These are phyloP conservation scores for Callocephalon fimbriatum DNA, from an alignment of 2,113 vertebrate genomes.

Conservation along the genomic window DNA sequence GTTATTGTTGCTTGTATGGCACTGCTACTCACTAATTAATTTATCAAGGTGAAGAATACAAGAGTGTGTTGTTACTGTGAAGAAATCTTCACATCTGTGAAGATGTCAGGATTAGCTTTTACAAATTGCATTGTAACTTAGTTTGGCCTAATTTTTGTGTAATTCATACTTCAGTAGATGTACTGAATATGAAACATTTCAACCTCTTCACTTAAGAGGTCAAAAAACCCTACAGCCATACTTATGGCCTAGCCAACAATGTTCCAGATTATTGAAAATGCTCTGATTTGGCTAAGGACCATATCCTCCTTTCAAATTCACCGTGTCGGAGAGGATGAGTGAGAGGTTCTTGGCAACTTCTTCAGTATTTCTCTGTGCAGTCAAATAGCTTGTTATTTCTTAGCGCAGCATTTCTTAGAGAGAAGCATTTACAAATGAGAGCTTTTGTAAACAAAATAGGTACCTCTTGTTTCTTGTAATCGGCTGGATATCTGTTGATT, in stretches of 20 bases:
- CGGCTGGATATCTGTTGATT: neutral
- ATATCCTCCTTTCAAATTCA: neutral
- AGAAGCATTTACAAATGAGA: neutral
- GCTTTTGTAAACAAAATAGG: neutral
- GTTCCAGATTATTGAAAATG: neutral
- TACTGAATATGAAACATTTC: neutral
- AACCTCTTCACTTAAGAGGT: neutral
- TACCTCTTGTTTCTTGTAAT: neutral
- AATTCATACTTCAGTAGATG: neutral
- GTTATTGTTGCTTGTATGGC: neutral
- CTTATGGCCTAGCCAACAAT: neutral
- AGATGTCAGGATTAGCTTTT: neutral
- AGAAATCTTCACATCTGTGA: neutral
- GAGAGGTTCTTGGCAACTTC: neutral
- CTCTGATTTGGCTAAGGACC: neutral
- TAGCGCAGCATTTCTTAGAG: neutral
- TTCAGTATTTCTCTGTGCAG: neutral
- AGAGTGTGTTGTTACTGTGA: neutral
- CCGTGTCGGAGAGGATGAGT: accelerated
- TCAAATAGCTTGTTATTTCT: neutral
- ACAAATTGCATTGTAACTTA: neutral
- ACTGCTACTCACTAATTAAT: neutral
- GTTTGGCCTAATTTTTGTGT: neutral
- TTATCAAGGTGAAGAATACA: neutral
- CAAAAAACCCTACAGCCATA: neutral